Evolutionary conservation across 2,113 vertebrate genomes (phyloP), one percentile per base, ranked within the genome.

Genomic region (Shinisaurus crocodilurus): DNA sequence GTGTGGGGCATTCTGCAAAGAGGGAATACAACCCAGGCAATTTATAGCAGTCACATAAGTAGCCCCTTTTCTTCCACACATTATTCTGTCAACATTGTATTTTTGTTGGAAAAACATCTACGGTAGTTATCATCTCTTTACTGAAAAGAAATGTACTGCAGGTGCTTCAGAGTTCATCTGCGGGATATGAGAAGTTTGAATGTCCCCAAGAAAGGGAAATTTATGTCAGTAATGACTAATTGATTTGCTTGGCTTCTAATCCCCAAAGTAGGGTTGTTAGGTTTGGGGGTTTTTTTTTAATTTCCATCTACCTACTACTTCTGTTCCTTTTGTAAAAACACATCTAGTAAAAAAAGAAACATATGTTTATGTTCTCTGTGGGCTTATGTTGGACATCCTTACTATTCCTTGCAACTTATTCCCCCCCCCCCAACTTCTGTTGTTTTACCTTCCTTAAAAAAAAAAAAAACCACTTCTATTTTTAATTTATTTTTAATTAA

Each of bases 101-200:
- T 98, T 98, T 97, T 96, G 94, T 97, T 97, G 97, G 97, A 98
- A 96, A 97, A 97, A 95, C 95, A 91, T 92, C 96, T 95, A 96
- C 94, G 95, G 83, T 86, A 88, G 92, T 96, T 96, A 95, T 97
- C 96, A 96, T 96, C 95, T 97, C 95, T 97, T 96, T 95, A 96
- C 91, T 93, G 96, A 96, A 97, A 97, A 95, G 93, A 87, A 93
- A 96, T 96, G 96, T 96, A 93, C 96, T 96, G 97, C 97, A 96
- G 97, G 97, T 97, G 96, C 96, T 96, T 95, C 29, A 93, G 96
- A 97, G 98, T 97, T 98, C 97, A 97, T 95, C 91, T 89, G 90
- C 75, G 94, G 97, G 96, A 93, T 94, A 97, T 93, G 92, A 94
- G 92, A 93, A 93, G 93, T 96, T 96, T 96, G 96, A 96, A 95